These are phyloP conservation scores for Chelidonichthys spinosus DNA, from an alignment of 2,797 vertebrate genomes.

Conservation along the genomic window DNA sequence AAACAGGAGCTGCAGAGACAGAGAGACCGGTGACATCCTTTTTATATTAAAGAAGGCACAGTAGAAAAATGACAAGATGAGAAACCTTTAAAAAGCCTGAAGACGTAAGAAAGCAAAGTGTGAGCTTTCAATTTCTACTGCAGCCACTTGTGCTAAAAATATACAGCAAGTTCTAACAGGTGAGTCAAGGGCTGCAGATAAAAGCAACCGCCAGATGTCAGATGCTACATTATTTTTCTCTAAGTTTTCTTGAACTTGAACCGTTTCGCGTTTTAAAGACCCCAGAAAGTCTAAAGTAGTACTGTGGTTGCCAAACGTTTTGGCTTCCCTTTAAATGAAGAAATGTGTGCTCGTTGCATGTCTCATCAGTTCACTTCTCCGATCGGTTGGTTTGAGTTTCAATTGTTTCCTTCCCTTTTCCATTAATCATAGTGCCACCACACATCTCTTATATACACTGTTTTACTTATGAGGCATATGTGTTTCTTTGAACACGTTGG, in stretches of 20 bases:
- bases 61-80: neutral
- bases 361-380: too few species aligned
- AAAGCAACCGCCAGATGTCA: too few species aligned
- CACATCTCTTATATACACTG: neutral
- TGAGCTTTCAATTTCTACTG: neutral
- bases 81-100: neutral
- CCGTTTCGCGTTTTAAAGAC: too few species aligned
- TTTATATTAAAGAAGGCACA: neutral
- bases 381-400: too few species aligned
- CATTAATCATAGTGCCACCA: too few species aligned
- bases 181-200: too few species aligned
- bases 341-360: neutral
- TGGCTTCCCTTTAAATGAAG: neutral
- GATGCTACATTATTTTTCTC: too few species aligned
- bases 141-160: neutral
- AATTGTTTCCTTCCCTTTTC: too few species aligned
- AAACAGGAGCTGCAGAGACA: conserved; percentile 23
- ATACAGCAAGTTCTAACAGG: neutral
- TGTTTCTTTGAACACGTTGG: neutral
- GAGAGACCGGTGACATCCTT: neutral
- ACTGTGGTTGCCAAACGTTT: too few species aligned
- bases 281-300: too few species aligned
- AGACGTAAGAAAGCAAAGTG: neutral
- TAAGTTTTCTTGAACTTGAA: neutral
- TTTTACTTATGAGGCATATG: neutral